These are phyloP conservation scores for Aporophyla nigra DNA, from an alignment of 2,888 invertebrate species.

Conservation along the genomic window DNA sequence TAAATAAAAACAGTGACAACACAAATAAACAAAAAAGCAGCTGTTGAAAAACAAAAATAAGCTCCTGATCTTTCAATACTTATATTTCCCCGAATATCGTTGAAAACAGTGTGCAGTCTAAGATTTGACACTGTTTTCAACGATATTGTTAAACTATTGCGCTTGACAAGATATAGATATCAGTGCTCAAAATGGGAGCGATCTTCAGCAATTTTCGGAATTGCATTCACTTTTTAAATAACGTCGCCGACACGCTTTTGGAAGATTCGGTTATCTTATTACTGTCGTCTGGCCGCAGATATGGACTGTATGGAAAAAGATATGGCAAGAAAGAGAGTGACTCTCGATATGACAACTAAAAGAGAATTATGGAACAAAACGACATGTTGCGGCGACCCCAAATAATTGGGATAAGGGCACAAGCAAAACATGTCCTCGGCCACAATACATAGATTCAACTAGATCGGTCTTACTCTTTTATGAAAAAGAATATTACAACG, in stretches of 20 bases:
- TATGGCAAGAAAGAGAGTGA: background rate
- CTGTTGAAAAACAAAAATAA: background rate
- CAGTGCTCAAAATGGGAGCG: background rate
- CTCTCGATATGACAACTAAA: background rate
- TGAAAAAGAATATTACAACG: slow-evolving; percentile 5
- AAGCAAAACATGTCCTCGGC: background rate
- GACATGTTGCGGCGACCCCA: background rate
- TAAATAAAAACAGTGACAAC: background rate
- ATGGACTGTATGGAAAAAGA: background rate
- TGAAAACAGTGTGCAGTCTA: background rate
- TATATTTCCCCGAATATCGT: background rate
- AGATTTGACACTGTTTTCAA: no score
- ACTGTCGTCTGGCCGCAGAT: background rate
- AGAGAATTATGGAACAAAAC: background rate
- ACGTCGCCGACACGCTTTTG: background rate
- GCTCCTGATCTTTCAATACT: background rate
- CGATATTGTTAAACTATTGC: background rate
- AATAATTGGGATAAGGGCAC: background rate
- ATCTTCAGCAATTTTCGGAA: background rate
- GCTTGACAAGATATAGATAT: background rate
- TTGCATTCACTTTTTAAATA: slow-evolving; percentile 7
- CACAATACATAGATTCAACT: background rate
- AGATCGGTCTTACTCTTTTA: background rate
- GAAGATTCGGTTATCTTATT: background rate
- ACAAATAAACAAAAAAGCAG: slow-evolving; percentile 25